phyloP scores from a whole-genome alignment of 53 echinoderm and acorn worm genomes.

The Paracentrotus lividus region DNA sequence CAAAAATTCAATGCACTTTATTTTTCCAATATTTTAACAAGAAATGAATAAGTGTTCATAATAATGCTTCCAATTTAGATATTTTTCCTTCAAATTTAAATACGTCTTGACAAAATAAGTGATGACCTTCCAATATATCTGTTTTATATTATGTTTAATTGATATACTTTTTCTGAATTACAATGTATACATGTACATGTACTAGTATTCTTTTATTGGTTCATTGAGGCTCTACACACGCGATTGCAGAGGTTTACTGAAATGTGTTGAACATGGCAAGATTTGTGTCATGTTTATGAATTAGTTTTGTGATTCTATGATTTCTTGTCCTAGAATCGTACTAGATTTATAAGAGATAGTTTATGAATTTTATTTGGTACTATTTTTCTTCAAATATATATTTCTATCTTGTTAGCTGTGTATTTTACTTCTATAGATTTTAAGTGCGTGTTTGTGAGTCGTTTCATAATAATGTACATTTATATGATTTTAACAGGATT shows the following conservation, averaged over 20 bases:
- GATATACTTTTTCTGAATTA: not conserved
- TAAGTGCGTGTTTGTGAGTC: not conserved
- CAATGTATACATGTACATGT: no score
- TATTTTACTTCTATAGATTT: not conserved
- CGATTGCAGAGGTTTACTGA: not conserved
- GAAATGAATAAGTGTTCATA: not conserved
- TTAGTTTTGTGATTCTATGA: not conserved
- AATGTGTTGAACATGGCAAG: not conserved
- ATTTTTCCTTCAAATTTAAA: not conserved
- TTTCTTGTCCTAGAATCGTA: not conserved
- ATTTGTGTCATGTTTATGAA: not conserved
- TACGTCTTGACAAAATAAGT: not conserved
- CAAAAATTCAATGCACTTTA: not conserved
- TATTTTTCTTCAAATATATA: not conserved
- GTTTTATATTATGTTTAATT: not conserved
- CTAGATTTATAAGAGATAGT: not conserved
- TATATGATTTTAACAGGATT: constrained; percentile 34
- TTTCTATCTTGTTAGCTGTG: constrained; percentile 18
- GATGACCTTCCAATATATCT: not conserved
- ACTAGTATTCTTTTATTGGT: not conserved
- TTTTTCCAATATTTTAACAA: not conserved
- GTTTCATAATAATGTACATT: not conserved
- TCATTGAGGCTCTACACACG: not conserved
- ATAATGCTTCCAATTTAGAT: constrained; percentile 15
- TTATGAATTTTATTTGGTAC: not conserved